Evolutionary conservation across 2,113 vertebrate genomes (phyloP), one percentile per base, ranked within the genome.

Genomic region (Chionodraco myersi): DNA sequence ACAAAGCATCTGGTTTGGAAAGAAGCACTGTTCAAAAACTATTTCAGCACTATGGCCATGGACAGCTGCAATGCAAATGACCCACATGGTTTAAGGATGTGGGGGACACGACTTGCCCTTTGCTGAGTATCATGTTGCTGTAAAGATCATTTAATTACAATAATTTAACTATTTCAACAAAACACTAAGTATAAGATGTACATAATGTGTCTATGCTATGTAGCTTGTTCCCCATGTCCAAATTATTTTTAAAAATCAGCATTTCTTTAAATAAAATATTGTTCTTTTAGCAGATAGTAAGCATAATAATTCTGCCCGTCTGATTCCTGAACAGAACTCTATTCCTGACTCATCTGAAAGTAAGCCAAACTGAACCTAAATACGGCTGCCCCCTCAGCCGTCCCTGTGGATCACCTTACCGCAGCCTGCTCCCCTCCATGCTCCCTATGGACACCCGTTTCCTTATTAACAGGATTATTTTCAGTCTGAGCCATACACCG

Each of bases 401-500:
- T 85, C 91, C 88, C 90, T 57, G n/a, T 70, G 80, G 85, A 89
- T 84, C 86, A 67, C 86, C 87, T 93, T 57, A 88, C 85, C 41
- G 56, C 74, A 75, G n/a, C 60, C 83, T 60, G 59, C 82, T 76
- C 83, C 83, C 82, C 66, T 75, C 57, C 34, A 2, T 23, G 75
- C 74, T 91, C 90, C 89, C 83, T 78, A 41, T 45, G 83, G 90
- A 90, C 89, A 58, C 85, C 77, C 30, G 18, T 88, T 93, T 89
- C 89, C 84, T 93, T 92, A 93, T 94, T 93, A 94, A 87, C 62
- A 6, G 58, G 88, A 92, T 91, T 89, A 89, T 93, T 91, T 92
- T 93, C 87, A 92, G 88, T 92, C 84, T 90, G 79, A 93, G 90
- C 81, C 92, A 91, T 72, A 75, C 67, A 53, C 78, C 74, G 89